Conservation (phyloP, 2,888 invertebrate genomes). For the Napeogenes sylphis region DNA sequence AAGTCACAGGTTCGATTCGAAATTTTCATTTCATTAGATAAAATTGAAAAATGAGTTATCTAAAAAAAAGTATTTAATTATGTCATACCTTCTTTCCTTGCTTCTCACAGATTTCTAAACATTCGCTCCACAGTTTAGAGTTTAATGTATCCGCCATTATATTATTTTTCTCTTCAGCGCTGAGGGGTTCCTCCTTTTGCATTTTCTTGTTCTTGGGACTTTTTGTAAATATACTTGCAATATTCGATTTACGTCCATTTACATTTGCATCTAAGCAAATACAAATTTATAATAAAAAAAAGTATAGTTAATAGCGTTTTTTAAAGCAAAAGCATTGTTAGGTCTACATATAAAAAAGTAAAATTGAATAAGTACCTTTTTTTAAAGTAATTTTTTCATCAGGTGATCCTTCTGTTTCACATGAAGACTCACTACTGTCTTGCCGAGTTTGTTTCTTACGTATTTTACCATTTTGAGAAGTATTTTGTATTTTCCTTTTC, state of each 20-base stretch:
- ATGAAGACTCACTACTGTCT: slow-evolving; percentile 47
- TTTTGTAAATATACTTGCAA: slow-evolving; percentile 35
- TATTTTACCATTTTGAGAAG: slow-evolving; percentile 26
- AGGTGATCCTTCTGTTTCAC: slow-evolving; percentile 41
- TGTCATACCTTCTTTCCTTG: slow-evolving; percentile 70
- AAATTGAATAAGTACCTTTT: slow-evolving; percentile 37
- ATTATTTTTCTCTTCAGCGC: slow-evolving; percentile 54
- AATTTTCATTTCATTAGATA: no score
- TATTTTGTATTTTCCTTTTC: slow-evolving; percentile 32
- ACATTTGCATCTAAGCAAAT: neutral
- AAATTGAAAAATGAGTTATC: no score
- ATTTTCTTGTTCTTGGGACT: slow-evolving; percentile 38
- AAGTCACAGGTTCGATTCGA: no score
- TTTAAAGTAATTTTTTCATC: slow-evolving; percentile 36
- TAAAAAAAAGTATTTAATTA: neutral
- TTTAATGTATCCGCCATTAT: slow-evolving; percentile 78
- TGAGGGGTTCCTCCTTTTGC: slow-evolving; percentile 39
- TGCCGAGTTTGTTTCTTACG: slow-evolving; percentile 46
- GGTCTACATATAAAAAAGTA: neutral
- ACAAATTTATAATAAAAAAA: no score
- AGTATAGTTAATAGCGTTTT: neutral
- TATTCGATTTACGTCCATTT: slow-evolving; percentile 12
- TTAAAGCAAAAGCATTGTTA: neutral
- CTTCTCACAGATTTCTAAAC: slow-evolving; percentile 54
- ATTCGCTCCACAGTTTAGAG: slow-evolving; percentile 83